Base-by-base conservation (phyloP, 2,888 invertebrate species). In the Neria commutata region DNA sequence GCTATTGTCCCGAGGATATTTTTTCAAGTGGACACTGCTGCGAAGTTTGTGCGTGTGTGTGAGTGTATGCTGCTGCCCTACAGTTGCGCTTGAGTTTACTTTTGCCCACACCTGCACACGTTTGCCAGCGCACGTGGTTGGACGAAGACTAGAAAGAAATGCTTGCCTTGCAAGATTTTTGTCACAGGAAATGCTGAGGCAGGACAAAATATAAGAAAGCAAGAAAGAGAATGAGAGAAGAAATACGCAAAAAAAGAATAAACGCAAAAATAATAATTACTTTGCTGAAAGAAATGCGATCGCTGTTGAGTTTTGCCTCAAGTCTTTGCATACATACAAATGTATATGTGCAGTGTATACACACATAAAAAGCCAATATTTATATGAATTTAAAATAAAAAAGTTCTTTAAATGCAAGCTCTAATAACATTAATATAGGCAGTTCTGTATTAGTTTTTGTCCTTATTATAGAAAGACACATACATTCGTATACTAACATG, bases 1-100 rank as follows among this genome's bases (percentile, higher is more conserved):
- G 58, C 56, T 34, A 57, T 57, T 57, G 57, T 55, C 33, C 48
- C 33, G n/a, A 46, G 54, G 34, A 54, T 54, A 23, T 47, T 47
- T 47, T 46, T 21, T 42, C 42, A 42, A 42, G 42, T 42, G 42
- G 42, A 42, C 42, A 8, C n/a, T n/a, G n/a, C n/a, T n/a, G n/a
- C n/a, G n/a, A n/a, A 19, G 4, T 37, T 37, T n/a, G 6, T 37
- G 6, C 37, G 37, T n/a, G 6, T 37, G 4, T 37, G 29, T 37
- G 4, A 37, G 6, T 37, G 29, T 6, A 8, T 29, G 29, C 11
- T 17, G 24, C 24, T 24, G 26, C 34, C 45, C 26, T 34, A 23
- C 16, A 19, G 19, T 42, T 37, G 52, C 40, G 24, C 29, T 52
- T 52, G 37, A 37, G 40, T 40, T 52, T 40, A 52, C 5, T 17